These are phyloP conservation scores for Atrina japonica DNA, from an alignment of 2,888 invertebrate genomes.

Conservation along the genomic window DNA sequence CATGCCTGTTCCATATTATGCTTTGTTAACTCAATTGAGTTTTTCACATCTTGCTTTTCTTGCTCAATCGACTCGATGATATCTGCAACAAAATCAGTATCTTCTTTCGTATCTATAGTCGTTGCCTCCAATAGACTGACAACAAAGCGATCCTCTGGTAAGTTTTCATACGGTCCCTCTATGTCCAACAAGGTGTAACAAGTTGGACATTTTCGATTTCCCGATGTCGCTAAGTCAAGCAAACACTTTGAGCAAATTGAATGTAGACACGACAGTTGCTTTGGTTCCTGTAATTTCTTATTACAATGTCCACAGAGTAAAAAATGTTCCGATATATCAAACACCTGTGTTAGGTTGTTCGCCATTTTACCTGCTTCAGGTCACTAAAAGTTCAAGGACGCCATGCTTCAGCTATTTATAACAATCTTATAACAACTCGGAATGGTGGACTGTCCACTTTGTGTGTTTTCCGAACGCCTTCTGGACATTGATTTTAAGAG, in stretches of 20 bases:
- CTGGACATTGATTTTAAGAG: no score
- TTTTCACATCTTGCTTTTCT: constrained; percentile 1
- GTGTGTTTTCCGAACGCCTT: no score
- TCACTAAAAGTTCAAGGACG: neutral
- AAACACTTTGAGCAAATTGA: constrained; percentile 20
- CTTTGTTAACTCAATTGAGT: neutral
- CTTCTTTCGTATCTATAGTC: neutral
- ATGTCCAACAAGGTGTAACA: constrained; percentile 13
- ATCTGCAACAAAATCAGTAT: constrained; percentile 6
- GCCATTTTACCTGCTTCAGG: neutral
- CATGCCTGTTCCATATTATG: neutral
- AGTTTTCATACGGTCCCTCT: constrained; percentile 3
- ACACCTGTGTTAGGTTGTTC: constrained; percentile 1
- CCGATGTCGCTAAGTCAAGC: neutral
- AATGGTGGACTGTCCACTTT: no score
- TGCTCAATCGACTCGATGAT: neutral
- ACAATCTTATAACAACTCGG: no score
- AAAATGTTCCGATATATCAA: constrained; percentile 7
- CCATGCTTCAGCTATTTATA: no score
- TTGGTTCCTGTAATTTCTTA: constrained; percentile 8
- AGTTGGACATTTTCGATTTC: neutral
- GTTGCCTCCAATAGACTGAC: neutral
- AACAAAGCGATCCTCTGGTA: constrained; percentile 12
- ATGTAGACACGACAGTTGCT: constrained; percentile 28
- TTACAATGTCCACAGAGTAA: constrained; percentile 21